Evolutionary conservation across 1,140 invertebrate genomes (phyloP), one percentile per base, ranked within the genome.

Genomic region (Drosophila watanabei): DNA sequence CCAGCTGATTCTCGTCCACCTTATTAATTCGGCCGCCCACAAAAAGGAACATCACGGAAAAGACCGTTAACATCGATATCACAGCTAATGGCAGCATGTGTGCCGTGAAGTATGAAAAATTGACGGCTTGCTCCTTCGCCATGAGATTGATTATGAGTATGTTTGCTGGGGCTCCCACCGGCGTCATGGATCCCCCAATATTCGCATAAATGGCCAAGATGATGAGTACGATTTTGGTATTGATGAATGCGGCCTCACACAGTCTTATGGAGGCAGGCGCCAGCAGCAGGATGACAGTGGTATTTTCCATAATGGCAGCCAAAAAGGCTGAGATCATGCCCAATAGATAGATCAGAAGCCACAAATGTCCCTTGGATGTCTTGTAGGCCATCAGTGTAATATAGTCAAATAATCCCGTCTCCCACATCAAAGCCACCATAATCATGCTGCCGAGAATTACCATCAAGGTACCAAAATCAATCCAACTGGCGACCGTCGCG

Each of bases 391-490:
- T 58, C 2, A 87, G 96, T 16, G 97, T 96, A n/a, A 97, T 90
- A 86, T 96, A 98, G 93, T 98, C 97, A 85, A 98, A 98, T 77
- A 98, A 94, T 8, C 97, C 97, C 5, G 97, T 98, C 88, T 98
- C 97, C 6, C 96, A 96, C 5, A 98, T 94, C 46, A 98, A 95
- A 0, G 96, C 96, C 0, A 98, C 97, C 7, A 98, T 93, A 1
- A 97, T 95, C 97, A 98, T 98, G 97, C 98, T 98, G 10, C 97
- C 96, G 92, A 98, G 98, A 0, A 98, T 94, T 39, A 98, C 92
- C 49, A 97, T 94, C 14, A 98, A 79, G 0, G 97, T 98, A 76
- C 98, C 97, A 43, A 97, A 94, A 70, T 98, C 97, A 18, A 98
- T 95, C 97, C 97, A 98, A 1, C 95, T 95, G 1, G 98, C 94